phyloP scores from a whole-genome alignment of 2,888 invertebrate species.

The Aphodius granarius region DNA sequence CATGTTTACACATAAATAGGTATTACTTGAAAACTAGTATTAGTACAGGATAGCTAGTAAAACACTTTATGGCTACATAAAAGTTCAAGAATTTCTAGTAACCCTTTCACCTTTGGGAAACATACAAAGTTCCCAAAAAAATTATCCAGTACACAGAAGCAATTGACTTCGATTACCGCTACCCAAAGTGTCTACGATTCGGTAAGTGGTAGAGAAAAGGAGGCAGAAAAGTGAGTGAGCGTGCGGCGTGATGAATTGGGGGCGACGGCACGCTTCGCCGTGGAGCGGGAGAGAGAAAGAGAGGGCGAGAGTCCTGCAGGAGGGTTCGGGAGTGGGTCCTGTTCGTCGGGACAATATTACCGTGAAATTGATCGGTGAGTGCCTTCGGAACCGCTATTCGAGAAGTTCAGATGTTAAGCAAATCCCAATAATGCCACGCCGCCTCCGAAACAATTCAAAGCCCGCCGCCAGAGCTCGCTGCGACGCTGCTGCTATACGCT shows the following conservation, averaged over 20 bases:
- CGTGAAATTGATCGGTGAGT: conserved; percentile 54
- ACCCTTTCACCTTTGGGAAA: background rate
- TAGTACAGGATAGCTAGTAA: background rate
- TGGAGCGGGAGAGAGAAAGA: background rate
- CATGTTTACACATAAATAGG: too few relatives aligned
- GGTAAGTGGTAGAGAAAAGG: conserved; percentile 19
- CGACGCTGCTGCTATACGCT: background rate
- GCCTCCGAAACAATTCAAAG: conserved; percentile 36
- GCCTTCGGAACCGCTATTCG: conserved; percentile 43
- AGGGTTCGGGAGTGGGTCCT: background rate
- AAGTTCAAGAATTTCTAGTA: background rate
- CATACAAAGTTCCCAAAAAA: background rate
- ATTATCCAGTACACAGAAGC: background rate
- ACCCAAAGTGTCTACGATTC: background rate
- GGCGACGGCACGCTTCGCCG: background rate
- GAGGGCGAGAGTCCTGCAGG: background rate
- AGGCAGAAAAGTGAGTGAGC: conserved; percentile 5
- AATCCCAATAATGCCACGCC: conserved; percentile 43
- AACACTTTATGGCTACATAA: background rate
- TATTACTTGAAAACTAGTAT: too few relatives aligned
- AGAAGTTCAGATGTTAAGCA: conserved; percentile 49
- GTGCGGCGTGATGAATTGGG: conserved; percentile 19
- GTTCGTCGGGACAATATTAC: conserved; percentile 50
- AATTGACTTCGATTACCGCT: background rate
- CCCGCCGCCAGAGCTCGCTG: background rate